Evolutionary conservation across 2,888 invertebrate genomes (phyloP).

Genomic region (Furcula furcula): DNA sequence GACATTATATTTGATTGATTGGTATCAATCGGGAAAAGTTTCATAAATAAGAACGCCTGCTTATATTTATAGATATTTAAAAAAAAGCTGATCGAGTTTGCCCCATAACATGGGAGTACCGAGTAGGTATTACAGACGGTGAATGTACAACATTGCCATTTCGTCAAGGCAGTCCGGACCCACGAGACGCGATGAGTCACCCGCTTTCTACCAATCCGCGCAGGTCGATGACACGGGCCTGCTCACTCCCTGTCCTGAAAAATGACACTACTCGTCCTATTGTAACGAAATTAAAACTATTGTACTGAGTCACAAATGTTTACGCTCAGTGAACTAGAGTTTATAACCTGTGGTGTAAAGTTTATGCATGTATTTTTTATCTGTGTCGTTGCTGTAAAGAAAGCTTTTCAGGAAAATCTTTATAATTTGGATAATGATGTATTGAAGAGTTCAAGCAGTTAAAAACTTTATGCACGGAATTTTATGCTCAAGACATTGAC

Average conservation of each 20-base stretch:
- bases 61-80: not conserved
- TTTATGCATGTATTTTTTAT: too few species aligned
- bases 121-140: not conserved
- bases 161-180: conserved; percentile 47
- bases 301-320: conserved; percentile 13
- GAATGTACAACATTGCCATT: conserved; percentile 2
- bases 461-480: too few species aligned
- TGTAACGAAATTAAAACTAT: conserved; percentile 2
- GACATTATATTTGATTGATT: too few species aligned
- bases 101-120: not conserved
- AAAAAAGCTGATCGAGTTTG: not conserved
- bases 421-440: too few species aligned
- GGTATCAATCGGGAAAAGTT: too few species aligned
- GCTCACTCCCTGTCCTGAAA: conserved; percentile 23
- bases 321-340: conserved; percentile 5
- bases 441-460: too few species aligned
- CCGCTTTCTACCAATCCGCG: conserved; percentile 41
- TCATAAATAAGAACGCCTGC: not conserved
- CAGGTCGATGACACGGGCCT: conserved; percentile 39
- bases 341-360: too few species aligned
- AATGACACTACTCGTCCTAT: not conserved
- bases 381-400: too few species aligned
- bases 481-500: too few species aligned
- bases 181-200: conserved; percentile 53
- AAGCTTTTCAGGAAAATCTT: too few species aligned